phyloP scores from a whole-genome alignment of 2,113 vertebrate genomes.

The Aix galericulata region DNA sequence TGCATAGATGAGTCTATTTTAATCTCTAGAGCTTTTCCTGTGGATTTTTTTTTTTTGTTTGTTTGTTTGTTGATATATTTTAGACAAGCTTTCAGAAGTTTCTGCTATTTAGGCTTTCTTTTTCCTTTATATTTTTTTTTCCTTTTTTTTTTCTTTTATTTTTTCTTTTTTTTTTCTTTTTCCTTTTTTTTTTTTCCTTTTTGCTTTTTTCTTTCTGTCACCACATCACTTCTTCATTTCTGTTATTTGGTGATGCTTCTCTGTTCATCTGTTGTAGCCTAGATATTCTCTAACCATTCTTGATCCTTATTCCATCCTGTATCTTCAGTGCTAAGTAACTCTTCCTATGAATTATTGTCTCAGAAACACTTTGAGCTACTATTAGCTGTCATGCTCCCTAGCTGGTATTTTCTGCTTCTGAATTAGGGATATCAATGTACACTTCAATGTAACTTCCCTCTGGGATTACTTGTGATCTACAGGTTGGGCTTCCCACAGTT shows the following conservation, averaged over 20 bases:
- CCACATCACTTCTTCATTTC: not conserved
- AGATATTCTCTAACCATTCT: not conserved
- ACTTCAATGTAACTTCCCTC: not conserved
- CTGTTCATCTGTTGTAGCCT: not conserved
- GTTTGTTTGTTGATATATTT: not conserved
- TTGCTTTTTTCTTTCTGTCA: not conserved
- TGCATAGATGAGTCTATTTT: not conserved
- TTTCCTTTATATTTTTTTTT: not conserved
- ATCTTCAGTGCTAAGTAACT: not conserved
- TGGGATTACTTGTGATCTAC: not conserved
- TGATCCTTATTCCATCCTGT: not conserved
- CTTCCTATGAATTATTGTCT: not conserved
- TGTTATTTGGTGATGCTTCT: not conserved
- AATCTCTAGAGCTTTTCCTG: not conserved
- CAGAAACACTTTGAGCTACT: not conserved
- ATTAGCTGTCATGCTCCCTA: not conserved
- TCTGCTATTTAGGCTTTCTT: not conserved
- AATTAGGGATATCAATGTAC: not conserved
- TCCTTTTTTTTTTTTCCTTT: not conserved
- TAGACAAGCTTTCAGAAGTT: not conserved
- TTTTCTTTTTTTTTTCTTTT: too few species aligned
- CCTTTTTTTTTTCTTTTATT: not conserved
- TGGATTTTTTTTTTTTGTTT: not conserved
- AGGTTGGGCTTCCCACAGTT: not conserved
- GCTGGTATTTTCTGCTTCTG: not conserved